Evolutionary conservation across 2,888 invertebrate species (phyloP), one percentile per base, ranked within the genome.

Genomic region (Drosophila heteroneura): DNA sequence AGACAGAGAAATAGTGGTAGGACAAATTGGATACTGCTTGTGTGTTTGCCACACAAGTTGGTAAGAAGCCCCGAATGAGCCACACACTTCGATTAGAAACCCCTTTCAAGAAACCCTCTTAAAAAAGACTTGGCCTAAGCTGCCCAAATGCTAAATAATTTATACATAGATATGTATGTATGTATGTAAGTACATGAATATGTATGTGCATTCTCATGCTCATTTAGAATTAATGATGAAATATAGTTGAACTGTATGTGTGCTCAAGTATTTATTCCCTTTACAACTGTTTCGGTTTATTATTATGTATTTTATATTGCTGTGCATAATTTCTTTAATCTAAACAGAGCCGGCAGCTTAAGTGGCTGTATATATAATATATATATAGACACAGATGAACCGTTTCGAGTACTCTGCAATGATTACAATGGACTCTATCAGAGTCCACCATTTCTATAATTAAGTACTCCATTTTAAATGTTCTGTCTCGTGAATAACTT

Each of bases 11-110:
- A 12, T 44, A 22, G 22, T 47, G 22, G 22, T 44, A 12, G 44
- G 26, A n/a, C 33, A 22, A 62, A 19, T 33, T 33, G n/a, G 26
- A 37, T 47, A 66, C 33, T 39, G 19, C 16, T 19, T 39, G 53
- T 51, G 32, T 35, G 14, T 49, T 35, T 19, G 39, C 52, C 16
- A 56, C 44, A 26, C 52, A 6, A 52, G 30, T 30, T 30, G n/a
- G 19, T n/a, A n/a, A 30, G 19, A 30, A 52, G 30, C n/a, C 30
- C 52, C 28, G 10, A 52, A n/a, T 52, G 52, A 16, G 26, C 47
- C 26, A 26, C 47, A 26, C 47, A 26, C 26, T 47, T 47, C 47
- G 47, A 47, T 47, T 47, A 47, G 26, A 47, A 47, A 47, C 22
- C 47, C 26, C 47, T 47, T 47, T 47, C 26, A 9, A 26, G 47